Base-by-base conservation (phyloP, 1,140 invertebrate genomes). In the Drosophila novamexicana region DNA sequence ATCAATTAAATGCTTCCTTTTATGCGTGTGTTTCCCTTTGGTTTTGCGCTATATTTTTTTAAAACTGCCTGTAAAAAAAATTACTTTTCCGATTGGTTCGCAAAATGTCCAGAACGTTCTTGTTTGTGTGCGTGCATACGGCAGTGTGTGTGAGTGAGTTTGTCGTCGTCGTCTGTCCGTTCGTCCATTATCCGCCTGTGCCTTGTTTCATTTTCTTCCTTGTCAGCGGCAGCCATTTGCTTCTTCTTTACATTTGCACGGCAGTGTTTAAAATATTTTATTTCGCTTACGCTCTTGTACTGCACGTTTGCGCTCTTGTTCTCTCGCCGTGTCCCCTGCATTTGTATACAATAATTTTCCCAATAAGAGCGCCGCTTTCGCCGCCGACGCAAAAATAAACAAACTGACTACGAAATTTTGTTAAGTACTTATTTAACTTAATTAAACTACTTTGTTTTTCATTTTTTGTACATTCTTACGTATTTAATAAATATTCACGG, bases 181-280 rank as follows among this genome's bases (percentile, higher is more conserved):
- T 49, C 40, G 65, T 74, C 71, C 84, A 82, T 82, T 86, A 86
- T 83, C 77, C 79, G 77, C 68, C 80, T 50, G 68, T 82, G 76
- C 80, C 81, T 83, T 77, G 59, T 75, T 79, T 86, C 76, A 67
- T 83, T 82, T 86, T 86, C 84, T 89, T 86, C 83, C 83, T 86
- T 86, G 77, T 77, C 75, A 88, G 77, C 63, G 82, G 83, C 83
- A 67, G 82, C 82, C 82, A 85, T 85, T 85, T 86, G 83, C 80
- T 83, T 82, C 80, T 82, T 81, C 69, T 76, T 81, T 62, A 62
- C 54, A 50, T 66, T 75, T 76, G 72, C 79, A 81, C 78, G 62
- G 68, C 69, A 74, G 65, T 69, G 49, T 63, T 74, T 74, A 66
- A 67, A 45, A 63, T 40, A 54, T 66, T 58, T 57, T 71, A 29